Percentiles rank a stretch among this genome's conserved stretches.
Evolutionary conservation across 2,888 invertebrate species (phyloP).

Genomic region (Orchesella flavescens): DNA sequence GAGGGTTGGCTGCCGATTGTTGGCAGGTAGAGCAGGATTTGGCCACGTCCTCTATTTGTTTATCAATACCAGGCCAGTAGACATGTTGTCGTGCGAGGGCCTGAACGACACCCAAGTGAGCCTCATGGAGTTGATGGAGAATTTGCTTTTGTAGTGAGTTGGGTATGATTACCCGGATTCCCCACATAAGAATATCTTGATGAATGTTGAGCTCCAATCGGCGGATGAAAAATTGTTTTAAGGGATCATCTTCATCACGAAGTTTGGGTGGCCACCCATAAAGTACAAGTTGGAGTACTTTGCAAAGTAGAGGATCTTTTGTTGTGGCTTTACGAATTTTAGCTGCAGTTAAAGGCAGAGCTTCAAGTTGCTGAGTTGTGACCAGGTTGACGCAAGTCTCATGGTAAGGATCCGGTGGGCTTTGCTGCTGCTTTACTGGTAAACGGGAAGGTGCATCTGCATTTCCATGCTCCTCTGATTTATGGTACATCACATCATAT

Average conservation of each 20-base stretch:
- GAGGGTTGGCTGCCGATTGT: not conserved
- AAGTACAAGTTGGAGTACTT: not conserved
- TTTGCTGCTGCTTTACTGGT: not conserved
- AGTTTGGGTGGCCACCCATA: conserved; percentile 38
- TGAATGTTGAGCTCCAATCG: conserved; percentile 41
- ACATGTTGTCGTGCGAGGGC: conserved; percentile 24
- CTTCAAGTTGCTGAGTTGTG: not conserved
- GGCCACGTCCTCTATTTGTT: conserved; percentile 39
- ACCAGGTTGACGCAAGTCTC: conserved; percentile 5
- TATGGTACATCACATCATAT: conserved; percentile 45
- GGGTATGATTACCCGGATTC: conserved; percentile 61
- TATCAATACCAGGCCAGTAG: conserved; percentile 46
- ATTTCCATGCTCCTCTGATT: conserved; percentile 45
- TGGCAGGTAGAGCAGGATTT: conserved; percentile 19
- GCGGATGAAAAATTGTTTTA: conserved; percentile 16
- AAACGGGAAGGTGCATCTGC: conserved; percentile 44
- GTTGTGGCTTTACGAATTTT: not conserved
- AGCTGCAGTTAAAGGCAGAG: conserved; percentile 27
- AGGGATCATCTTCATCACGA: not conserved
- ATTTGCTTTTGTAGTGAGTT: conserved; percentile 17
- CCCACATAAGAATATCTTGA: conserved; percentile 59
- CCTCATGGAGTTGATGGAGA: conserved; percentile 41
- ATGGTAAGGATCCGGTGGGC: not conserved
- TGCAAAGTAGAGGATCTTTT: not conserved
- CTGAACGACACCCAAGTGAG: conserved; percentile 60